Base-by-base conservation (phyloP, 2,113 vertebrate species). In the Barnardius zonarius region DNA sequence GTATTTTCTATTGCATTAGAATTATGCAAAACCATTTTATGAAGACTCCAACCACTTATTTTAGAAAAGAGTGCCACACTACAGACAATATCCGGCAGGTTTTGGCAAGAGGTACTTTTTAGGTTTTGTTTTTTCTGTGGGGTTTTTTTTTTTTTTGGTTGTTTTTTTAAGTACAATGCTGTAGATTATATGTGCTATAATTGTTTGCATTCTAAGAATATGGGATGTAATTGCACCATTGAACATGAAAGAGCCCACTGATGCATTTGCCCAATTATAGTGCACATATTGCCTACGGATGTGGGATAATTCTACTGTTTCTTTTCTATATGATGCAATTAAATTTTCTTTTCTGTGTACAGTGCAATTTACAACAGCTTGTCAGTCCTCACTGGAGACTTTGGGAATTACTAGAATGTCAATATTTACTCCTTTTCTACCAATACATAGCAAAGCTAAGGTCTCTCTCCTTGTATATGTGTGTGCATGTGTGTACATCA, bases 371-470 rank as follows among this genome's bases (percentile, higher is more conserved):
- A 70, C 46, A 90, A 30, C 10, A 52, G 39, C 23, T 84, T 91
- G 17, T 72, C 78, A 90, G 41, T 73, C 25, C 72, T 90, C 52
- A 70, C 11, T 43, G 33, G 46, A 66, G 67, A 52, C 25, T 73
- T 83, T 63, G 72, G 68, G 24, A 85, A 83, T 90, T 86, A 39
- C 13, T 68, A 19, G 63, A 91, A 75, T 67, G 66, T 91, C 84
- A 80, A 70, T 92, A 88, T 90, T 80, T 93, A 61, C 41, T 90
- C 59, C 2, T 94, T 95, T 96, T 46, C 41, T 88, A 86, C 23
- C 22, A 41, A 30, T 75, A 70, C 22, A 13, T 25, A 64, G 20
- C 44, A 81, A 88, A 87, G 44, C 28, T 51, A 43, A 73, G 43
- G 17, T 74, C 30, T 52, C 17, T 81, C 10, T 80, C 46, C 20